Conservation (phyloP, 2,113 vertebrate genomes). For the Beaufortia kweichowensis region DNA sequence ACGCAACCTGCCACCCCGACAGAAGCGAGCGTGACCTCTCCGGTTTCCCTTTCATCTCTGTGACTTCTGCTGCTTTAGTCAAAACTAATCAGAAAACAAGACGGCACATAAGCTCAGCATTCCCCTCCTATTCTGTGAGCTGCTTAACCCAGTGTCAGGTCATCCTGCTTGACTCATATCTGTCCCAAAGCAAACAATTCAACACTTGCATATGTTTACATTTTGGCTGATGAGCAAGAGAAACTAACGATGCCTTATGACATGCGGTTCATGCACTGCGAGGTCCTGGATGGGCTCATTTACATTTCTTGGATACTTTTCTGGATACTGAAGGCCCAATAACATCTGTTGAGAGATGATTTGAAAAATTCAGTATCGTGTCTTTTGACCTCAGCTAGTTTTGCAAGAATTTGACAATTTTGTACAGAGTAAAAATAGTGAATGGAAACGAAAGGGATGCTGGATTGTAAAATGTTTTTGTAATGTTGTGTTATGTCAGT, state of each 20-base stretch:
- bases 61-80: constrained; percentile 20
- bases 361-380: no score
- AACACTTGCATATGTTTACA: constrained; percentile 21
- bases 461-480: neutral
- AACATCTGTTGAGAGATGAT: neutral
- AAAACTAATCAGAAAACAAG: constrained; percentile 36
- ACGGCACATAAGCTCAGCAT: constrained; percentile 16
- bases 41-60: constrained; percentile 42
- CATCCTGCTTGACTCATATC: constrained; percentile 7
- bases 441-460: no score
- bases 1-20: constrained; percentile 21
- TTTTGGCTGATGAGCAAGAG: constrained; percentile 13
- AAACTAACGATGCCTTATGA: constrained; percentile 3
- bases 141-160: neutral
- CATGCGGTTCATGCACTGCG: neutral
- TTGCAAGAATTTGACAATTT: no score
- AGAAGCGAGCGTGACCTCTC: neutral
- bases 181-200: constrained; percentile 4
- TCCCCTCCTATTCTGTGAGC: neutral
- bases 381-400: no score
- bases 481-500: neutral
- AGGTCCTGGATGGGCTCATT: neutral
- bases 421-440: no score
- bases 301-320: neutral
- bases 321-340: neutral